Evolutionary conservation across 2,113 vertebrate genomes (phyloP), one percentile per base, ranked within the genome.

Genomic region (Diadophis punctatus): DNA sequence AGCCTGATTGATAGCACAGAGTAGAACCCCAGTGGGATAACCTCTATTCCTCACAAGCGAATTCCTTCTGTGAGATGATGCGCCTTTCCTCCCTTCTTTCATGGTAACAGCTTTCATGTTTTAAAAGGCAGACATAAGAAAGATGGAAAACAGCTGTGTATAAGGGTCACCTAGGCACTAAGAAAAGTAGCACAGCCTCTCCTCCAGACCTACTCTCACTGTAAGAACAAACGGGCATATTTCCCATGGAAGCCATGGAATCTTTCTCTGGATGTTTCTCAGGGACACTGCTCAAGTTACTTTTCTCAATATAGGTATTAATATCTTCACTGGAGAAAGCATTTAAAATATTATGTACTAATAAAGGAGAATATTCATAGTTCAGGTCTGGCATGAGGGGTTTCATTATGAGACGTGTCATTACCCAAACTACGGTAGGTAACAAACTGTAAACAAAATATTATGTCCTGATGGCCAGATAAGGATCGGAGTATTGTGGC

Each of bases 91-190:
- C 91, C 60, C 85, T 68, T 74, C 63, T 92, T 92, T 34, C 43
- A 25, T 49, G 87, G 89, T 34, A 84, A 87, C 60, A 89, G 68
- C 63, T 80, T 89, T 60, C 88, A 60, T n/a, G 27, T 90, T 86
- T 92, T 92, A 92, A 90, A 92, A 90, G 53, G 52, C 20, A 10
- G 87, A 49, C 68, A 85, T 51, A 92, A 48, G 74, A 85, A 92
- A 39, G 92, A 92, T n/a, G 46, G 53, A 39, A 85, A 92, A 86
- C 74, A 92, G 92, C 92, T 92, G 88, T 90, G 92, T 7, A 18
- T 23, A 12, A 92, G 74, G 43, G 46, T 23, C 53, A 90, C 58
- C 52, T 84, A 39, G 53, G 74, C 88, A 60, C 53, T 86, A n/a
- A 92, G 88, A 90, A 56, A 86, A 90, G 88, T 86, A 85, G 68